Evolutionary conservation across 2,113 vertebrate genomes (phyloP).

Genomic region (Rynchops niger): DNA sequence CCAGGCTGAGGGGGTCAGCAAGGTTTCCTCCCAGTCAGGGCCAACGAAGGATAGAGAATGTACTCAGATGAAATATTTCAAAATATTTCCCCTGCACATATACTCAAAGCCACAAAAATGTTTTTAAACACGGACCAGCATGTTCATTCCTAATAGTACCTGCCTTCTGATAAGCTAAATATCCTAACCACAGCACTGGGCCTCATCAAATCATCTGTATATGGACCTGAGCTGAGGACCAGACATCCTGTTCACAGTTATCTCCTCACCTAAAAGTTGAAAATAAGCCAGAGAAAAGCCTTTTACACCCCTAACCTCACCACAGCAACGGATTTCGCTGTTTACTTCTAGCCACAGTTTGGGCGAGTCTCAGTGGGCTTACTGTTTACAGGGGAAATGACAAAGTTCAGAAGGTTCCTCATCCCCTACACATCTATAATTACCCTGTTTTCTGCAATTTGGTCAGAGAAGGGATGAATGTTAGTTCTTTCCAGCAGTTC

Average conservation of each 20-base stretch:
- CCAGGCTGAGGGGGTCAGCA: neutral
- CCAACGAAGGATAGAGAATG: neutral
- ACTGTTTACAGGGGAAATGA: conserved; percentile 26
- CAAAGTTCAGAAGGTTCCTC: conserved; percentile 56
- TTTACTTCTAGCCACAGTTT: neutral
- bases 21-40: neutral
- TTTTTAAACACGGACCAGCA: neutral
- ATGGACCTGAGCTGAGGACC: neutral
- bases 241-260: neutral
- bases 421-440: conserved; percentile 36
- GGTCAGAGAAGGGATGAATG: neutral
- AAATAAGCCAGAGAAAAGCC: neutral
- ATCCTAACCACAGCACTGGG: neutral
- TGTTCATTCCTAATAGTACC: neutral
- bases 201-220: neutral
- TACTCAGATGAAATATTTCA: neutral
- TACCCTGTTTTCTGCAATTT: conserved; percentile 48
- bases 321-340: neutral
- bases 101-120: neutral
- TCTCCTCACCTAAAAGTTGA: neutral
- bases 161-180: neutral
- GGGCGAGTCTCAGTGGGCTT: neutral
- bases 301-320: neutral
- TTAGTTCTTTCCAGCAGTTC: neutral
- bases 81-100: neutral